Evolutionary conservation across 2,888 invertebrate species (phyloP).

Genomic region (Tetragnatha montana): DNA sequence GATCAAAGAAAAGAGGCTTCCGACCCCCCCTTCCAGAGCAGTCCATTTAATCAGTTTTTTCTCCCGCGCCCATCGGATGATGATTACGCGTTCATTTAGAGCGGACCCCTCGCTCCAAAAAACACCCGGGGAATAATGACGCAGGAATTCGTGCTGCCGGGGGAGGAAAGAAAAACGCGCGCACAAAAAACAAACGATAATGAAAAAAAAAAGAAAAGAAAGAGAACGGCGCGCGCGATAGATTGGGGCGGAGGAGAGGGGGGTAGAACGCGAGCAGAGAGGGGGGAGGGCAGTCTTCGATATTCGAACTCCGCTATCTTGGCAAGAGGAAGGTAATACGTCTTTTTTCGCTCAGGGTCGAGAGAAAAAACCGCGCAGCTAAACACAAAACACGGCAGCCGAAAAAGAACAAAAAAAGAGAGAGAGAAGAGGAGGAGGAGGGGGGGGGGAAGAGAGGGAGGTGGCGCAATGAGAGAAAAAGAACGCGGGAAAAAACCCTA

Average conservation of each 20-base stretch:
- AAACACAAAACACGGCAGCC: conserved; percentile 55
- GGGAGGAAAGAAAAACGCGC: neutral
- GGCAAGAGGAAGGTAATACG: conserved; percentile 68
- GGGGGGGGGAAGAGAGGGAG: conserved; percentile 35
- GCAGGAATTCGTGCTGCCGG: conserved; percentile 28
- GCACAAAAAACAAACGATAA: conserved; percentile 18
- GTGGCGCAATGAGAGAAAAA: neutral
- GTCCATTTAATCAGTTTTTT: conserved; percentile 32
- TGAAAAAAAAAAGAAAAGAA: conserved; percentile 13
- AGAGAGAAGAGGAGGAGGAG: conserved; percentile 7
- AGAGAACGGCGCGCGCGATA: neutral
- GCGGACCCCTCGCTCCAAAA: conserved; percentile 13
- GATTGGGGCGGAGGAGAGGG: neutral
- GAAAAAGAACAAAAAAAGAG: conserved; percentile 15
- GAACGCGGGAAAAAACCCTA: conserved; percentile 48
- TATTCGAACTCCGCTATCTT: conserved; percentile 65
- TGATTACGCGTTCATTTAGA: conserved; percentile 36
- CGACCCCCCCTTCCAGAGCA: conserved; percentile 4
- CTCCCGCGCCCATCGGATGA: conserved; percentile 20
- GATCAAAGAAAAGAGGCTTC: neutral
- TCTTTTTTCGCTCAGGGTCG: conserved; percentile 52
- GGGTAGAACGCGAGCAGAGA: neutral
- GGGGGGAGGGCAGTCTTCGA: conserved; percentile 34
- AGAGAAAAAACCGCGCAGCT: conserved; percentile 37
- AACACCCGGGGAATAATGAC: conserved; percentile 46